A percentile compares a stretch with the other conserved stretches of the same genome.
Conservation (phyloP, 2,797 vertebrate species). For the Catharus ustulatus region DNA sequence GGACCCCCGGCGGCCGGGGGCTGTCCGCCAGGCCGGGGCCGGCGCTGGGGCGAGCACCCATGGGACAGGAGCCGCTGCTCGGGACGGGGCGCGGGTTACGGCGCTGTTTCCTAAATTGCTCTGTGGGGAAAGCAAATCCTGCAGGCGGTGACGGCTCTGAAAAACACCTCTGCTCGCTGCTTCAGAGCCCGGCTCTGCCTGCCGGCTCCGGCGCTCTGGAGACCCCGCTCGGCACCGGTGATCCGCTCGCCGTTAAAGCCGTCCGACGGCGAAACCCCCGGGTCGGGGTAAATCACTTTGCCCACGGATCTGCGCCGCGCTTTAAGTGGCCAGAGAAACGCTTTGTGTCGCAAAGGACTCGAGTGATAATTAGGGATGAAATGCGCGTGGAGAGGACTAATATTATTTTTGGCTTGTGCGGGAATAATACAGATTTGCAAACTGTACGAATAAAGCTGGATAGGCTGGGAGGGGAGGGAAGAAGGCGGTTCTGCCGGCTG, state of each 20-base stretch:
- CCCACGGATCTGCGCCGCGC: not conserved
- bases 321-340: not conserved
- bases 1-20: too few relatives aligned
- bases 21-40: not conserved
- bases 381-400: conserved; percentile 38
- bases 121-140: not conserved
- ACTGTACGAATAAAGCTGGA: not conserved
- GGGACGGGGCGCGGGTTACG: not conserved
- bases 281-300: not conserved
- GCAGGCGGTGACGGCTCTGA: not conserved
- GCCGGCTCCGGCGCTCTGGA: not conserved
- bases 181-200: not conserved
- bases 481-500: not conserved
- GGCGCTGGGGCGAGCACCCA: not conserved
- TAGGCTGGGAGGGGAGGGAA: not conserved
- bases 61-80: not conserved
- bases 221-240: not conserved
- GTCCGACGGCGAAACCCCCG: not conserved
- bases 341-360: conserved; percentile 36
- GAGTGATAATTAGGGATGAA: conserved; percentile 61
- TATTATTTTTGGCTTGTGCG: conserved; percentile 54
- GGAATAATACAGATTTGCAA: conserved; percentile 32
- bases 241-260: not conserved
- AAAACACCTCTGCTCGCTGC: not conserved
- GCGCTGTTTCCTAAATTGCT: not conserved